phyloP scores from a whole-genome alignment of 2,797 vertebrate genomes.

The Thamnophis elegans region DNA sequence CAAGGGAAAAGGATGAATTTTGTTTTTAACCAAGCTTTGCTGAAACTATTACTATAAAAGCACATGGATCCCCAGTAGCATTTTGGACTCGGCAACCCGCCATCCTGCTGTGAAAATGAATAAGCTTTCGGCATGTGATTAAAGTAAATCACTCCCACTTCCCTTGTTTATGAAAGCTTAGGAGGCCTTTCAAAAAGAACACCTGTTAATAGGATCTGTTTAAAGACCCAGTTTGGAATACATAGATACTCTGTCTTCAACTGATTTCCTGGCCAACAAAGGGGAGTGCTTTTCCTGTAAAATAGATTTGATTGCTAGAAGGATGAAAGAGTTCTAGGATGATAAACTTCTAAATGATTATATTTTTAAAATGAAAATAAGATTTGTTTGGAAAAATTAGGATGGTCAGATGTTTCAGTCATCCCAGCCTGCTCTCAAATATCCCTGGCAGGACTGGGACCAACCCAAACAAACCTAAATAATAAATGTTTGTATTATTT shows the following conservation, averaged over 20 bases:
- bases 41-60: conserved; percentile 22
- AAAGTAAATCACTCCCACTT: conserved; percentile 20
- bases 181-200: conserved; percentile 24
- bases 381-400: background rate
- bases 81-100: conserved; percentile 12
- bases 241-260: conserved; percentile 5
- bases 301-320: conserved; percentile 2
- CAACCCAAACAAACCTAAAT: background rate
- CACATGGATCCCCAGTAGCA: background rate
- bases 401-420: background rate
- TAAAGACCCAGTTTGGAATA: conserved; percentile 30
- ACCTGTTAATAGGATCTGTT: conserved; percentile 27
- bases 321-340: background rate
- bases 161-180: conserved; percentile 18
- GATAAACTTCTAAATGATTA: accelerated
- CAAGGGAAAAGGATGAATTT: background rate
- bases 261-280: conserved; percentile 3
- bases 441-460: background rate
- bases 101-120: conserved; percentile 39
- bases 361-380: background rate
- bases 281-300: background rate
- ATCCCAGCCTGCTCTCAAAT: background rate
- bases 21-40: background rate
- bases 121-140: conserved; percentile 15
- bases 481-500: background rate